Conservation (phyloP, 2,797 vertebrate species). For the Eleutherodactylus coqui region DNA sequence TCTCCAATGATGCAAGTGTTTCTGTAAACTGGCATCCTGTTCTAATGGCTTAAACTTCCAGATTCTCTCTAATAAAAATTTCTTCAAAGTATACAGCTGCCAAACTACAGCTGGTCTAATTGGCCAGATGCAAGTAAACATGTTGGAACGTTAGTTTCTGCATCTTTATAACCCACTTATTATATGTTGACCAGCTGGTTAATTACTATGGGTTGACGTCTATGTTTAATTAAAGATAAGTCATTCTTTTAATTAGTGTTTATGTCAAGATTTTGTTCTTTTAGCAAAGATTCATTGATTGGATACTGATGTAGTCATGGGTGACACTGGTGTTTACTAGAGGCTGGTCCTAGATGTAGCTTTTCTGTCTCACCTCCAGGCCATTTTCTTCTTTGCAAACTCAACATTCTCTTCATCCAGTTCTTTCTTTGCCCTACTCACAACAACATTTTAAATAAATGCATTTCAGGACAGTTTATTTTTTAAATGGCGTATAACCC, state of each 20-base stretch:
- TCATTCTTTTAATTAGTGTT: not conserved
- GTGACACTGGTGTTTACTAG: not conserved
- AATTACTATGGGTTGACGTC: not conserved
- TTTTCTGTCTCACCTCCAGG: not conserved
- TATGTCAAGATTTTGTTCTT: not conserved
- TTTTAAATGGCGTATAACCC: not conserved
- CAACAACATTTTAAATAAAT: not conserved
- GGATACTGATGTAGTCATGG: not conserved
- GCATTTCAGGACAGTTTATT: not conserved
- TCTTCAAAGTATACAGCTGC: not conserved
- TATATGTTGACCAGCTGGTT: not conserved
- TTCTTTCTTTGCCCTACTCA: not conserved
- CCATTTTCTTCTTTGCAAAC: not conserved
- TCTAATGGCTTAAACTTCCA: not conserved
- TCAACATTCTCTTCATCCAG: not conserved
- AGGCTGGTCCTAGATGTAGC: not conserved
- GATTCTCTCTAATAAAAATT: not conserved
- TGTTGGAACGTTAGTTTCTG: not conserved
- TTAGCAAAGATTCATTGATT: not conserved
- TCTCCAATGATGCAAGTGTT: constrained; percentile 17
- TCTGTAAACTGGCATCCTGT: constrained; percentile 2
- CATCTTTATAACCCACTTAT: not conserved
- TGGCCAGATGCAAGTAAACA: constrained; percentile 9
- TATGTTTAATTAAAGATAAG: not conserved
- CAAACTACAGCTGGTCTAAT: not conserved